A percentile compares a stretch with the other conserved stretches of the same genome.
Evolutionary conservation across 1,140 invertebrate species (phyloP).

Genomic region (Nymphalis io): DNA sequence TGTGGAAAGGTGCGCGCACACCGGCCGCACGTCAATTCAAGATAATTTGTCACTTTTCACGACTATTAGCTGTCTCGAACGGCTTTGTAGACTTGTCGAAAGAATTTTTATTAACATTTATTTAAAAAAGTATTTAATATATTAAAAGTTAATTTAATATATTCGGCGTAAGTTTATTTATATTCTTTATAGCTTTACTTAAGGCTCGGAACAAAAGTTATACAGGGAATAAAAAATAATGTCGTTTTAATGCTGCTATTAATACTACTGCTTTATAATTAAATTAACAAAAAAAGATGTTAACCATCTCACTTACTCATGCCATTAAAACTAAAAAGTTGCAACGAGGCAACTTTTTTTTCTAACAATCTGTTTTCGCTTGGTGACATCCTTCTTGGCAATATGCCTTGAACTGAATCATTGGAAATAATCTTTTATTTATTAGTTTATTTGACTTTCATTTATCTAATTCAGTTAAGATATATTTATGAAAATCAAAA

Average conservation of each 20-base stretch:
- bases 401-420: no score
- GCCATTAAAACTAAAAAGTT: no score
- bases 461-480: no score
- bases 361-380: not conserved
- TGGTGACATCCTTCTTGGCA: not conserved
- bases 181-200: not conserved
- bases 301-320: no score
- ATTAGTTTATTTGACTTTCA: not conserved
- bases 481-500: no score
- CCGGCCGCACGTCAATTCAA: constrained; percentile 21
- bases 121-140: not conserved
- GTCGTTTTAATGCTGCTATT: no score
- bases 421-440: no score
- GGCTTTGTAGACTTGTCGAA: constrained; percentile 1
- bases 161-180: not conserved
- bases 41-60: constrained; percentile 30
- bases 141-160: not conserved
- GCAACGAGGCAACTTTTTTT: no score
- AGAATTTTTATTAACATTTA: not conserved
- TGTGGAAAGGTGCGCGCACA: constrained; percentile 25
- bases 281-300: no score
- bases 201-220: not conserved
- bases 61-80: constrained; percentile 19
- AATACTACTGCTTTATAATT: no score
- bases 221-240: no score